Conservation (phyloP, 1,140 invertebrate species). For the Drosophila dunni region DNA sequence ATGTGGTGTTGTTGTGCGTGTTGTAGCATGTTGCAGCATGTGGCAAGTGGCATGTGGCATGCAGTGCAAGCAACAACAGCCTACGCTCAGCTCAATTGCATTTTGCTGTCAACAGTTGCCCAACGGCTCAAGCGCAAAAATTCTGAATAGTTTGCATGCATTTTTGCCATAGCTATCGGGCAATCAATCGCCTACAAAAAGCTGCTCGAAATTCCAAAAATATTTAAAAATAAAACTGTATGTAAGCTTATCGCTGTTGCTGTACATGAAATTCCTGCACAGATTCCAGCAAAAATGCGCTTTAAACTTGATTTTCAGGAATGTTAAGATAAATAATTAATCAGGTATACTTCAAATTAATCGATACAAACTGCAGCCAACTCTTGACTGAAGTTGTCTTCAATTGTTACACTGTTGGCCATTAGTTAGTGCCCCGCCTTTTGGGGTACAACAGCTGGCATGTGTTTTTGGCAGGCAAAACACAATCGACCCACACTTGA, state of each 20-base stretch:
- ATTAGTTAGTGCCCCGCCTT: conserved; percentile 58
- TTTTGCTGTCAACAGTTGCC: conserved; percentile 13
- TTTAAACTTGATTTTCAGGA: neutral
- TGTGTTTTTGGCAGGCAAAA: conserved; percentile 72
- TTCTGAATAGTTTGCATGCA: conserved; percentile 3
- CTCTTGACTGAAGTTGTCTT: conserved; percentile 58
- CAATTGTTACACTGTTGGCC: conserved; percentile 54
- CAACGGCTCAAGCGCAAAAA: neutral
- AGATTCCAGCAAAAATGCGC: neutral
- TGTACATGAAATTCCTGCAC: neutral
- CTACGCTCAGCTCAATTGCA: conserved; percentile 27
- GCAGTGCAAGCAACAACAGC: neutral
- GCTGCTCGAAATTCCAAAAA: neutral
- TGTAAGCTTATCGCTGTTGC: neutral
- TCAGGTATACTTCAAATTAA: neutral
- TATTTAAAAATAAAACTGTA: neutral
- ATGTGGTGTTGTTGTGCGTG: too few species aligned
- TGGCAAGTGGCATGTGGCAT: neutral
- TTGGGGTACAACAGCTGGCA: conserved; percentile 9
- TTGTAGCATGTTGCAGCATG: neutral
- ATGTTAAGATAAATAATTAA: neutral
- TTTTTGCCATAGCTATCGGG: neutral
- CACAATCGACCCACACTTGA: conserved; percentile 30
- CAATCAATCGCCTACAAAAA: conserved; percentile 8
- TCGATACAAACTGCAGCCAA: neutral